These are phyloP conservation scores for Tridacna gigas DNA, from an alignment of 2,888 invertebrate genomes.

Conservation along the genomic window DNA sequence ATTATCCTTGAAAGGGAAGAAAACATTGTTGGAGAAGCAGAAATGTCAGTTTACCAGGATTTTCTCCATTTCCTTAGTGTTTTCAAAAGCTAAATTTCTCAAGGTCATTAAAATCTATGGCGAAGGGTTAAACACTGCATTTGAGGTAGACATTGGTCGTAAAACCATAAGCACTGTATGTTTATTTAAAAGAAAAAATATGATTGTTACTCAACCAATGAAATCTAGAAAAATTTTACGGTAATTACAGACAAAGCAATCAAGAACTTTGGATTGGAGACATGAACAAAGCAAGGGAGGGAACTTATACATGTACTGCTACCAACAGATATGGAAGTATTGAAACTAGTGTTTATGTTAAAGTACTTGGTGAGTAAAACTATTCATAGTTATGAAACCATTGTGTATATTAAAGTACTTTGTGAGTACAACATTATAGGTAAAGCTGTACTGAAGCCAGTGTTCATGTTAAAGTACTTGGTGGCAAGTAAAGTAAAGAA, in stretches of 20 bases:
- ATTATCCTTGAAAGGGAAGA: not conserved
- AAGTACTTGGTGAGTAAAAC: constrained; percentile 73
- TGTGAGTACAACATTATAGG: too few relatives aligned
- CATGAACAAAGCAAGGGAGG: constrained; percentile 78
- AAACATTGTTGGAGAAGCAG: not conserved
- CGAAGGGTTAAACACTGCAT: not conserved
- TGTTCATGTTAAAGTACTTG: too few relatives aligned
- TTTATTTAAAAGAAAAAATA: too few relatives aligned
- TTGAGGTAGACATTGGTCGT: too few relatives aligned
- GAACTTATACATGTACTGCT: constrained; percentile 77
- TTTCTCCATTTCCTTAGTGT: not conserved
- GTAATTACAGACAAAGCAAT: constrained; percentile 68
- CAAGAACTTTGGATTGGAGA: constrained; percentile 78
- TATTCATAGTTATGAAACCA: not conserved
- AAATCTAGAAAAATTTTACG: constrained; percentile 11
- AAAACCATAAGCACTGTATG: too few relatives aligned
- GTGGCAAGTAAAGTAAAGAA: too few relatives aligned
- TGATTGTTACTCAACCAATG: not conserved
- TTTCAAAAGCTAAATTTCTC: not conserved
- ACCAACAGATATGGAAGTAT: constrained; percentile 76
- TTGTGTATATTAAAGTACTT: too few relatives aligned
- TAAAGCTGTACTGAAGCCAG: too few relatives aligned
- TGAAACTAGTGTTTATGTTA: constrained; percentile 71
- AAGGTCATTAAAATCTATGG: not conserved
- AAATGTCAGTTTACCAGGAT: not conserved